Evolutionary conservation across 2,113 vertebrate species (phyloP), one percentile per base, ranked within the genome.

Genomic region (Eretmochelys imbricata): DNA sequence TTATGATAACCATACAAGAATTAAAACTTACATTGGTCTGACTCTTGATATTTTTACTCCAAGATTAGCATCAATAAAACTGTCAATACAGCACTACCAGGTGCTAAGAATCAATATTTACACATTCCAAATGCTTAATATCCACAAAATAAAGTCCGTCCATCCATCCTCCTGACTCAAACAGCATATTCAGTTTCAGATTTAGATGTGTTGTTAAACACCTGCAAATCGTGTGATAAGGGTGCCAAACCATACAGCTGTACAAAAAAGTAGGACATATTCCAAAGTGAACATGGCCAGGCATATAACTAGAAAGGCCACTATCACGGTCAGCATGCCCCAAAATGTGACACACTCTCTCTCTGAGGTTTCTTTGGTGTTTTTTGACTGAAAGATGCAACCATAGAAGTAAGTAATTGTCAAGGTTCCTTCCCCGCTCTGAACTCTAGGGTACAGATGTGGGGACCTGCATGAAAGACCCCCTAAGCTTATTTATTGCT

Each of bases 271-370:
- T 17, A 35, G 35, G 31, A 19, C 62, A 42, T 38, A 2, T 4
- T 54, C 51, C 48, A 3, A 7, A 0, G 3, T 0, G 3, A 48
- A 0, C 10, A 2, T 16, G 51, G 6, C 31, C 31, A 65, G 62
- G 12, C 8, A 5, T 2, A 11, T 0, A 12, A 16, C 0, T 1
- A 11, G n/a, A 42, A 79, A 12, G 0, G 54, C 38, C 27, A 20
- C 10, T 1, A 29, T 1, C 1, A 24, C 16, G 3, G 22, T 24
- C 82, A 46, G 24, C 2, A 20, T 2, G 42, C 49, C 7, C 1
- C 1, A 2, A 8, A 54, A 25, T 0, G 2, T 57, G 69, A 17
- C 24, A 6, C 5, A 4, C 3, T 13, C 8, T 1, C 49, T 46
- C 1, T 4, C 20, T 22, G 53, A 1, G 48, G 50, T 27, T 69